A percentile compares a stretch with the other conserved stretches of the same genome.
Conservation (phyloP, 2,888 invertebrate genomes). For the Chalcosyrphus nemorum region DNA sequence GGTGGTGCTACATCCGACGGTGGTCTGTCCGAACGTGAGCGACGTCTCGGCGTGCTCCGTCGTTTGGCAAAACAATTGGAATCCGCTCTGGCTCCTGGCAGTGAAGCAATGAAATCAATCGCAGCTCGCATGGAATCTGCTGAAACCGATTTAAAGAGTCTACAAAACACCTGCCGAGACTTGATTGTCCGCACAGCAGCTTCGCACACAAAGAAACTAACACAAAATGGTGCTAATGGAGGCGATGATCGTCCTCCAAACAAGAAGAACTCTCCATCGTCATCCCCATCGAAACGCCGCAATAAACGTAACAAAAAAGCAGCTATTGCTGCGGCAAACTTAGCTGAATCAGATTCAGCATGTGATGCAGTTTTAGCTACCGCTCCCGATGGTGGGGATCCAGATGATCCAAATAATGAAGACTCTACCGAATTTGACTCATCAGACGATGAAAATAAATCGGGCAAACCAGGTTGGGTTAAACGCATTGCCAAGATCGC, state of each 20-base stretch:
- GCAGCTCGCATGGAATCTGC: slow-evolving; percentile 86
- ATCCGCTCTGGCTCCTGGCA: slow-evolving; percentile 86
- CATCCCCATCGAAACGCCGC: slow-evolving; percentile 48
- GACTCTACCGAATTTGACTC: slow-evolving; percentile 75
- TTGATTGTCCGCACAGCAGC: slow-evolving; percentile 82
- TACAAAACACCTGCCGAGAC: slow-evolving; percentile 87
- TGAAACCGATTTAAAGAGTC: slow-evolving; percentile 86
- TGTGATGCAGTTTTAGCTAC: slow-evolving; percentile 46
- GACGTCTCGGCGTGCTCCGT: slow-evolving; percentile 86
- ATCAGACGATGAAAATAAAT: slow-evolving; percentile 74
- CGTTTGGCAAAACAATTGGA: slow-evolving; percentile 86
- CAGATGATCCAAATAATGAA: slow-evolving; percentile 72
- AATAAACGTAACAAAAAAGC: slow-evolving; percentile 62
- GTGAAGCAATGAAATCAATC: slow-evolving; percentile 85
- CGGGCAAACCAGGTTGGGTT: slow-evolving; percentile 82
- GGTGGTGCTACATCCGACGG: slow-evolving; percentile 89
- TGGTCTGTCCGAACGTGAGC: slow-evolving; percentile 86
- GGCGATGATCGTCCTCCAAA: slow-evolving; percentile 34
- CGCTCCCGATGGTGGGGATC: slow-evolving; percentile 61
- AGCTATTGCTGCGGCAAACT: slow-evolving; percentile 51
- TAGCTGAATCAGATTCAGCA: slow-evolving; percentile 35
- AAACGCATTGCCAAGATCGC: slow-evolving; percentile 88
- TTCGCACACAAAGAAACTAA: slow-evolving; percentile 78
- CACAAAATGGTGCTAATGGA: slow-evolving; percentile 35
- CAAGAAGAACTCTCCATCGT: slow-evolving; percentile 71